A percentile compares a stretch with the other conserved stretches of the same genome.
Evolutionary conservation across 2,888 invertebrate species (phyloP).

Genomic region (Caenorhabditis sp.): DNA sequence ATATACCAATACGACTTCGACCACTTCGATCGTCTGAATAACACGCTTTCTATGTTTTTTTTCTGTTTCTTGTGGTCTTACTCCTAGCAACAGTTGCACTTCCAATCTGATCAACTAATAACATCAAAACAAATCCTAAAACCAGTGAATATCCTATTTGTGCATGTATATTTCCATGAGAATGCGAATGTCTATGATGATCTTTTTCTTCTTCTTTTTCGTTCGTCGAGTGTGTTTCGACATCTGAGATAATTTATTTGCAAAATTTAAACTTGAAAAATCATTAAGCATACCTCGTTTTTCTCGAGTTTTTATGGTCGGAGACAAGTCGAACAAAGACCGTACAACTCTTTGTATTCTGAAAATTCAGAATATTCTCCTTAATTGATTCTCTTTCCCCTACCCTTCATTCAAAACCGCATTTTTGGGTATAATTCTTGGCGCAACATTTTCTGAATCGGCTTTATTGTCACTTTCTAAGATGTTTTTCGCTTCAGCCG

Average conservation of each 20-base stretch:
- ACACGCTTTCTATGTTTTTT: background rate
- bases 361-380: constrained; percentile 5
- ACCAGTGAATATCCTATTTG: constrained; percentile 89
- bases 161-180: constrained; percentile 31
- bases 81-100: constrained; percentile 54
- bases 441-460: constrained; percentile 29
- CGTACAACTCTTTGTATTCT: constrained; percentile 34
- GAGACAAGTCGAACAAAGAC: background rate
- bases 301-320: constrained; percentile 3
- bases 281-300: background rate
- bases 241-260: too few relatives aligned
- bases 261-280: background rate
- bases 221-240: constrained; percentile 28
- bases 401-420: constrained; percentile 55
- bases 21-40: constrained; percentile 49
- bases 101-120: constrained; percentile 85
- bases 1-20: constrained; percentile 76
- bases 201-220: constrained; percentile 11
- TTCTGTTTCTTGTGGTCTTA: too few relatives aligned
- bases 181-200: constrained; percentile 17
- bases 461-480: constrained; percentile 42
- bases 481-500: constrained; percentile 48
- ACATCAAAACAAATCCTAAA: constrained; percentile 95
- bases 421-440: constrained; percentile 56
- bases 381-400: constrained; percentile 4